Conservation (phyloP, 2,888 invertebrate species). For the Xylota segnis region DNA sequence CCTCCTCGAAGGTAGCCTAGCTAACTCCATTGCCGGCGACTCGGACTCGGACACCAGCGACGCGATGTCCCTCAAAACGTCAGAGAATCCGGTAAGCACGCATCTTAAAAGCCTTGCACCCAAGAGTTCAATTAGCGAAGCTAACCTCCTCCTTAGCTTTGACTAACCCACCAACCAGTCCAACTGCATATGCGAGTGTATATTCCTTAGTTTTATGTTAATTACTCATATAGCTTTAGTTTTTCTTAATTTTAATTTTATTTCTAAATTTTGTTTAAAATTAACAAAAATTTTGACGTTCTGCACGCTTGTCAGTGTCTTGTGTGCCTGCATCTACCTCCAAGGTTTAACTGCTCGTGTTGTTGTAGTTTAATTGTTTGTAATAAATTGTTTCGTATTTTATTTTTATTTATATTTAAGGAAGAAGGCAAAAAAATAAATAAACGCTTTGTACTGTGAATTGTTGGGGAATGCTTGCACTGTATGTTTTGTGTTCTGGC, state of each 20-base stretch:
- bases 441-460: constrained; percentile 7
- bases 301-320: constrained; percentile 12
- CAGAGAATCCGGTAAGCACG: constrained; percentile 84
- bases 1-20: constrained; percentile 80
- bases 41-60: constrained; percentile 79
- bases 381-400: constrained; percentile 4
- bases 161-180: constrained; percentile 31
- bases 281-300: not conserved
- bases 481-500: not conserved
- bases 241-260: not conserved
- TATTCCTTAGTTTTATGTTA: not conserved
- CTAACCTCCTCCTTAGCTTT: constrained; percentile 78
- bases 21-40: constrained; percentile 65
- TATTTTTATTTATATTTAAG: not conserved
- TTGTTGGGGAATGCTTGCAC: not conserved
- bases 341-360: constrained; percentile 9
- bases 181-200: constrained; percentile 1
- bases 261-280: too few species aligned
- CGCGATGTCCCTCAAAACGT: constrained; percentile 78
- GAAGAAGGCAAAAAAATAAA: constrained; percentile 3
- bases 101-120: constrained; percentile 83
- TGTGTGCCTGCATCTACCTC: constrained; percentile 52
- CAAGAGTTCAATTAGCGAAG: constrained; percentile 86
- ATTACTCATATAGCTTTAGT: not conserved
- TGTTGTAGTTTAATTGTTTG: not conserved